These are phyloP conservation scores for Pseudomyrmex sp. DNA, from an alignment of 1,140 invertebrate genomes.

Conservation along the genomic window DNA sequence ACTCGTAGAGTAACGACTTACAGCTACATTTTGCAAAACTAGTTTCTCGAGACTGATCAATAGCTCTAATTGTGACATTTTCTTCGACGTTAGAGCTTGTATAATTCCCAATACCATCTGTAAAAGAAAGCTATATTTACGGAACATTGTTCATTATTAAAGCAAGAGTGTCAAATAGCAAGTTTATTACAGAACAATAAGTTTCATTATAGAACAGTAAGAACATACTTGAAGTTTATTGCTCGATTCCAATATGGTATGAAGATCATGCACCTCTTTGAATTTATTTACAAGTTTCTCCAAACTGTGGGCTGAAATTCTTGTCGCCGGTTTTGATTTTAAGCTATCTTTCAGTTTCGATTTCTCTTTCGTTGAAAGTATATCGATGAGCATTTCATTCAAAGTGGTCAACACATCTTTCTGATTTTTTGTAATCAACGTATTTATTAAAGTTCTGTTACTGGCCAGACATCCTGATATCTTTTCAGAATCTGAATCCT, in stretches of 20 bases:
- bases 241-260: conserved; percentile 73
- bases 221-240: conserved; percentile 84
- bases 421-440: conserved; percentile 87
- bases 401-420: conserved; percentile 86
- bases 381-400: conserved; percentile 86
- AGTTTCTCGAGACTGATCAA: conserved; percentile 87
- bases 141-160: conserved; percentile 52
- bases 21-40: conserved; percentile 86
- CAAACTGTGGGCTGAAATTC: conserved; percentile 87
- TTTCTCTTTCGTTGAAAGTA: conserved; percentile 79
- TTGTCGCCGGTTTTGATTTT: conserved; percentile 72
- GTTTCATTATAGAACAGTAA: background rate
- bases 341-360: conserved; percentile 72
- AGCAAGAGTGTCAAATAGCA: background rate
- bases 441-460: conserved; percentile 80
- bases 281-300: conserved; percentile 84
- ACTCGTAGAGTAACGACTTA: conserved; percentile 87
- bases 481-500: conserved; percentile 73
- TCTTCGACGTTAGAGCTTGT: conserved; percentile 86
- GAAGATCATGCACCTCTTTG: conserved; percentile 72
- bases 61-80: conserved; percentile 85
- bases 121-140: conserved; percentile 77
- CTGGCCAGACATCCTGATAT: conserved; percentile 82
- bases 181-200: background rate
- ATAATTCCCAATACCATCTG: conserved; percentile 87